Evolutionary conservation across 2,888 invertebrate species (phyloP).

Genomic region (Zelleria hepariella): DNA sequence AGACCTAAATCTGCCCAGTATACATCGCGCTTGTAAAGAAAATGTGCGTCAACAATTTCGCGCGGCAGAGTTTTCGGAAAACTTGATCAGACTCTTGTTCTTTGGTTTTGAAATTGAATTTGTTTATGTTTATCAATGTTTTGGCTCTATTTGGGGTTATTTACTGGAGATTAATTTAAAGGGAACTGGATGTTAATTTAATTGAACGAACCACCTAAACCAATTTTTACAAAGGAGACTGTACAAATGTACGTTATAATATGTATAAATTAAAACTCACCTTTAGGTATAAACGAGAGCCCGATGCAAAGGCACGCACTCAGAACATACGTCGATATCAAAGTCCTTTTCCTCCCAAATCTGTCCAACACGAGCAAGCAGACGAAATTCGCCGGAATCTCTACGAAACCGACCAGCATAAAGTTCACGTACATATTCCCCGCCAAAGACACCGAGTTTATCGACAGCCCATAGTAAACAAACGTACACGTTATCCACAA

Average conservation of each 20-base stretch:
- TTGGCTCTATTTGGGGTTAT: neutral
- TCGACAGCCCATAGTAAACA: conserved; percentile 84
- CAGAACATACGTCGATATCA: conserved; percentile 74
- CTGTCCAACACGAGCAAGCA: conserved; percentile 75
- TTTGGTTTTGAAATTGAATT: neutral
- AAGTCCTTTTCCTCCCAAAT: conserved; percentile 75
- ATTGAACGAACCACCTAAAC: neutral
- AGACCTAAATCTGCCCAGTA: neutral
- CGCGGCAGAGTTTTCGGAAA: neutral
- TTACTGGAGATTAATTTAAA: neutral
- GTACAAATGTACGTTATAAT: neutral
- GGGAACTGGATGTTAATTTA: neutral
- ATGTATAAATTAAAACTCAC: conserved; percentile 32
- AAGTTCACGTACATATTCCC: conserved; percentile 86
- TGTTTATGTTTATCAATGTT: neutral
- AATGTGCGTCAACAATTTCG: neutral
- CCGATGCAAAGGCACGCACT: conserved; percentile 75
- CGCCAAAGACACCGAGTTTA: conserved; percentile 81
- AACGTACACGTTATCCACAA: conserved; percentile 86
- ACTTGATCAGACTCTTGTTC: neutral
- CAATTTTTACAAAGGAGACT: neutral
- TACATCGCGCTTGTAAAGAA: neutral
- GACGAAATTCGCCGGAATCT: conserved; percentile 80
- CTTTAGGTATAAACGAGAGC: conserved; percentile 72
- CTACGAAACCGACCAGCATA: conserved; percentile 74